Conservation (phyloP, 2,113 vertebrate species). For the Butorides virescens region DNA sequence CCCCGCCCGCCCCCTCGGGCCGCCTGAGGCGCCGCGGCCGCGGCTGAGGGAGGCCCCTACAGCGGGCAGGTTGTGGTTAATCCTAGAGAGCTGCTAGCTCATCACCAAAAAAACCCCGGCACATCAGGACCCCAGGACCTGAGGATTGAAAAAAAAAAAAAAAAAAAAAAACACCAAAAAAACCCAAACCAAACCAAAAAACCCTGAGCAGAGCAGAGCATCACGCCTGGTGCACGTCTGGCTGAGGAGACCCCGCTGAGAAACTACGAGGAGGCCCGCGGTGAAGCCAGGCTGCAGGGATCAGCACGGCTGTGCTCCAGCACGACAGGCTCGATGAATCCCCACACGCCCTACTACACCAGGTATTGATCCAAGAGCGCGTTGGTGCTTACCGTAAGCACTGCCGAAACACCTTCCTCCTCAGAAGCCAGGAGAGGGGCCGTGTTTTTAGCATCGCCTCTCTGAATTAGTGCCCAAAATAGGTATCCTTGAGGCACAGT, state of each 20-base stretch:
- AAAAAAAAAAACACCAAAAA: no score
- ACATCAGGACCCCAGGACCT: background rate
- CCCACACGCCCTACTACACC: fast-evolving
- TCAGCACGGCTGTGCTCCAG: background rate
- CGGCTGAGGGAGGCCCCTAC: background rate
- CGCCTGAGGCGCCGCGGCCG: background rate
- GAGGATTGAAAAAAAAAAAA: background rate
- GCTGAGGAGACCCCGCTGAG: background rate
- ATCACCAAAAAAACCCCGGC: fast-evolving
- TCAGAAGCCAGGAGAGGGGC: background rate
- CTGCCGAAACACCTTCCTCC: background rate
- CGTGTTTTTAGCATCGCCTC: background rate
- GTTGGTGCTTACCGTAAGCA: background rate
- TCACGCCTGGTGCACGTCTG: fast-evolving
- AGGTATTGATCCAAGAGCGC: background rate
- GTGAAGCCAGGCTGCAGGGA: background rate
- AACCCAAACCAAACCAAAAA: no score
- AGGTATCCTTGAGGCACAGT: background rate
- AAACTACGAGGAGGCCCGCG: fast-evolving
- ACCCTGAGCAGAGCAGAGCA: background rate
- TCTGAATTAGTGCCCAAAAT: background rate
- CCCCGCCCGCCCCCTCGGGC: no score
- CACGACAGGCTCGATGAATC: background rate
- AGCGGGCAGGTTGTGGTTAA: fast-evolving
- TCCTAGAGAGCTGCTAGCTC: background rate